Evolutionary conservation across 2,113 vertebrate species (phyloP).

Genomic region (Corythornis vintsioides): DNA sequence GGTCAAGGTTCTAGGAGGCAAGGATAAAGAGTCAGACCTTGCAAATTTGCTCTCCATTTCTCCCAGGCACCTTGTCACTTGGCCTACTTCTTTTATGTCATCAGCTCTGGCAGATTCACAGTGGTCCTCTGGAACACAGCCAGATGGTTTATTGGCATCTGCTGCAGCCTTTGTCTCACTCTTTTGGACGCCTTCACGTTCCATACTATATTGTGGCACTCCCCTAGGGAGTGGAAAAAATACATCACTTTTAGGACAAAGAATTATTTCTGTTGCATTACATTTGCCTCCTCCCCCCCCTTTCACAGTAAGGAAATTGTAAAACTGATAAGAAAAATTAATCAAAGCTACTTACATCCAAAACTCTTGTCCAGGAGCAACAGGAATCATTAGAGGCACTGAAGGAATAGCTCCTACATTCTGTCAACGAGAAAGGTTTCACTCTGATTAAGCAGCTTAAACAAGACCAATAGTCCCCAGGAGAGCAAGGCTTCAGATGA

Average conservation of each 20-base stretch:
- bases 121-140: background rate
- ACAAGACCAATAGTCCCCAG: background rate
- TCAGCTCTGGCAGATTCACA: background rate
- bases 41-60: background rate
- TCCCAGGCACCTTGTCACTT: background rate
- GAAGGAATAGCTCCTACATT: background rate
- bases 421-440: constrained; percentile 16
- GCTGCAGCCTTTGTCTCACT: constrained; percentile 10
- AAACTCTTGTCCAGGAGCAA: background rate
- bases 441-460: background rate
- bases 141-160: background rate
- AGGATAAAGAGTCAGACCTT: background rate
- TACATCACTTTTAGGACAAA: background rate
- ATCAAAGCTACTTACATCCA: constrained; percentile 51
- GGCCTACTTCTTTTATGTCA: background rate
- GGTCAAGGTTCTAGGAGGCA: background rate
- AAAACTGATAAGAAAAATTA: background rate
- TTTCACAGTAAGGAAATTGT: background rate
- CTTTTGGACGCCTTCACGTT: background rate
- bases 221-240: constrained; percentile 10
- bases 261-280: background rate
- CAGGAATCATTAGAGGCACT: background rate
- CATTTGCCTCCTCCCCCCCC: too few species aligned
- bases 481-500: background rate
- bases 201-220: constrained; percentile 7